Evolutionary conservation across 1,140 invertebrate species (phyloP).

Genomic region (Drosophila mayri): DNA sequence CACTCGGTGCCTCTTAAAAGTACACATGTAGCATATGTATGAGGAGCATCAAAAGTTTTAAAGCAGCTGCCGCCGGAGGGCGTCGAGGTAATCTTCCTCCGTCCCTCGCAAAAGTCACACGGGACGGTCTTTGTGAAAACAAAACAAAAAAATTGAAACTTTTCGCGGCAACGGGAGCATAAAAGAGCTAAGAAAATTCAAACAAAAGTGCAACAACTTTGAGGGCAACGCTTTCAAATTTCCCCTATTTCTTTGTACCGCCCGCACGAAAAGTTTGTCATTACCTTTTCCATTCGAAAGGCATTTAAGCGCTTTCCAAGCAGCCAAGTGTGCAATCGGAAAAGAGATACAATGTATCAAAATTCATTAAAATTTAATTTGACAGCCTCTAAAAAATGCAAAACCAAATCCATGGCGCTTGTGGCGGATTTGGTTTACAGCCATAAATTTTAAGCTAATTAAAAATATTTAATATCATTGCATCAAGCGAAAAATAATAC

Average conservation of each 20-base stretch:
- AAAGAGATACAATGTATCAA: conserved; percentile 2
- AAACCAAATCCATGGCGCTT: neutral
- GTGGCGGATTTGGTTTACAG: neutral
- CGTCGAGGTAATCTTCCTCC: conserved; percentile 29
- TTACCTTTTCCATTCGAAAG: conserved; percentile 25
- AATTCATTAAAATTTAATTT: conserved; percentile 29
- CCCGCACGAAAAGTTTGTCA: conserved; percentile 37
- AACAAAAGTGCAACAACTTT: conserved; percentile 80
- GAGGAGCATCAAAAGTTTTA: conserved; percentile 67
- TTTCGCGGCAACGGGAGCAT: conserved; percentile 61
- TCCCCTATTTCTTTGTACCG: conserved; percentile 30
- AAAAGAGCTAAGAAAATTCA: conserved; percentile 74
- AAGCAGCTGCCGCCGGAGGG: conserved; percentile 41
- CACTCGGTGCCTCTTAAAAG: conserved; percentile 53
- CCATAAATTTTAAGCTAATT: neutral
- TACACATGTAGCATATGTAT: conserved; percentile 59
- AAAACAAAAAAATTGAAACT: conserved; percentile 32
- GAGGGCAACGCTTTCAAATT: conserved; percentile 31
- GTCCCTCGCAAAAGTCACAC: conserved; percentile 65
- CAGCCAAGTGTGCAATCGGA: conserved; percentile 1
- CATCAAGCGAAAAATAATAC: neutral
- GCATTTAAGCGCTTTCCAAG: conserved; percentile 19
- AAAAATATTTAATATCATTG: neutral
- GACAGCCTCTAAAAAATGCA: conserved; percentile 25
- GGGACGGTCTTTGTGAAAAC: conserved; percentile 20